phyloP scores from a whole-genome alignment of 2,113 vertebrate genomes.

The Podiceps cristatus region DNA sequence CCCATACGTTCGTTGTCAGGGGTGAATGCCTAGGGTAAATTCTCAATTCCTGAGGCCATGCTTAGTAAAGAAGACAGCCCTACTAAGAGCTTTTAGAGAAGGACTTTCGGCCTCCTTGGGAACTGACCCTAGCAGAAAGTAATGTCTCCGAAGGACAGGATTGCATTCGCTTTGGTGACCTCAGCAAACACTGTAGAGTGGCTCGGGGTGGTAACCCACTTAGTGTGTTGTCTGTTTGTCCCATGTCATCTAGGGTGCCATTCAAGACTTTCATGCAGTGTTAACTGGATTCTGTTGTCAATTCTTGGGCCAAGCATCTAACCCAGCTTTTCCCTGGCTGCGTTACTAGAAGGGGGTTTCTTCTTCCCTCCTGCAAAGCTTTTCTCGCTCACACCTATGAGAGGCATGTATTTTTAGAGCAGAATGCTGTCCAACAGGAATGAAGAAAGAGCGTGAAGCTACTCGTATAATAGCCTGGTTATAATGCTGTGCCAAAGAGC shows the following conservation, averaged over 20 bases:
- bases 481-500: not conserved
- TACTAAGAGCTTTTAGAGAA: not conserved
- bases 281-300: not conserved
- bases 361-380: not conserved
- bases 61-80: not conserved
- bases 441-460: not conserved
- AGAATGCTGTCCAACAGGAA: not conserved
- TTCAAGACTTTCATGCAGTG: fast-evolving
- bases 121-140: not conserved
- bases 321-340: not conserved
- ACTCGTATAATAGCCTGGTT: not conserved
- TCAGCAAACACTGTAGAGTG: not conserved
- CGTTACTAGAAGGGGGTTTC: not conserved
- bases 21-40: not conserved
- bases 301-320: not conserved
- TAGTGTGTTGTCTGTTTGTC: not conserved
- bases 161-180: not conserved
- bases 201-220: fast-evolving
- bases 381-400: not conserved
- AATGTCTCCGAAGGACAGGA: not conserved
- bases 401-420: not conserved
- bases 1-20: not conserved
- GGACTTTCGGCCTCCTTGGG: not conserved
- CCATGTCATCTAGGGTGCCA: too few species aligned
- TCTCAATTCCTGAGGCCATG: not conserved